Percentiles rank a stretch among this genome's conserved stretches.
Evolutionary conservation across 2,888 invertebrate genomes (phyloP).

Genomic region (Watsonalla binaria): DNA sequence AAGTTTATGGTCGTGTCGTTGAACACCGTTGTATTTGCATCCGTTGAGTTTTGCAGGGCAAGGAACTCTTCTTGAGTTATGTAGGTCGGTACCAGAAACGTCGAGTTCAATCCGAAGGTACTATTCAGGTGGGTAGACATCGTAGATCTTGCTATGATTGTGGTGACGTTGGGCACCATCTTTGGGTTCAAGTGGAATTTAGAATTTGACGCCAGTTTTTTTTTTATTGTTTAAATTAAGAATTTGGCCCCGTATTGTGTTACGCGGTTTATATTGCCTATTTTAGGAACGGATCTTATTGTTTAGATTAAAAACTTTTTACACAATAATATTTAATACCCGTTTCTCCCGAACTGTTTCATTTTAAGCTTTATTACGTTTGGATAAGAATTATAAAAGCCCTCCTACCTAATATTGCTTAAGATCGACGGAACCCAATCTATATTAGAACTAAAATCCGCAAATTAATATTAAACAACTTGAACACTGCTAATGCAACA

Average conservation of each 20-base stretch:
- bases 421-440: slow-evolving; percentile 21
- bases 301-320: slow-evolving; percentile 9
- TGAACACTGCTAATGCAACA: slow-evolving; percentile 44
- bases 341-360: slow-evolving; percentile 42
- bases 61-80: slow-evolving; percentile 79
- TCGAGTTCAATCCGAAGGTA: slow-evolving; percentile 53
- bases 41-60: slow-evolving; percentile 72
- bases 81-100: slow-evolving; percentile 73
- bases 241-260: slow-evolving; percentile 20
- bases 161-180: slow-evolving; percentile 59
- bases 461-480: slow-evolving; percentile 44
- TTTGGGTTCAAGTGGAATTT: slow-evolving; percentile 9
- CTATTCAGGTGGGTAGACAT: slow-evolving; percentile 49
- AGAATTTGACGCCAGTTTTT: slow-evolving; percentile 14
- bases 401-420: slow-evolving; percentile 54
- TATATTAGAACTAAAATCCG: slow-evolving; percentile 28
- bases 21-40: slow-evolving; percentile 64
- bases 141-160: slow-evolving; percentile 43
- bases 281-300: slow-evolving; percentile 48
- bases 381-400: not conserved
- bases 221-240: slow-evolving; percentile 55
- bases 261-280: slow-evolving; percentile 38
- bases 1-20: slow-evolving; percentile 76
- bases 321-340: slow-evolving; percentile 32
- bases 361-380: slow-evolving; percentile 14